Evolutionary conservation across 2,113 vertebrate species (phyloP).

Genomic region (Phalacrocorax carbo): DNA sequence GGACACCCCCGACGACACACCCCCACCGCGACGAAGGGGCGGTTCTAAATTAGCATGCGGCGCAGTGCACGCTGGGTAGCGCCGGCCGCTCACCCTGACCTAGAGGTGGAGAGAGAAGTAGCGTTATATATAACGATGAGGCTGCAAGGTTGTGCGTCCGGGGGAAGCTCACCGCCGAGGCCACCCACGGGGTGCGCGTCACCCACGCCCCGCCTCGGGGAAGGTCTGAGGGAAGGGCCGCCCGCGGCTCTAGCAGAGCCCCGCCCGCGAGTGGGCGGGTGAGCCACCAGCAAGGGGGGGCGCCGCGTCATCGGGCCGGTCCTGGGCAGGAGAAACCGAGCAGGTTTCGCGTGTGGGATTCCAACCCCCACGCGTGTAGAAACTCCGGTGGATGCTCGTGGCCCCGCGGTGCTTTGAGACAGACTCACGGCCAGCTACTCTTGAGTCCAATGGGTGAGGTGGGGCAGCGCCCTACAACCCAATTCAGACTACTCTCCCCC

Average conservation of each 20-base stretch:
- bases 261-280: background rate
- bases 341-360: accelerated
- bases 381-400: background rate
- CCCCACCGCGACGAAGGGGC: accelerated
- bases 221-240: slow-evolving; percentile 62
- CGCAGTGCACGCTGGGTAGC: background rate
- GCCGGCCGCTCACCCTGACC: accelerated
- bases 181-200: slow-evolving; percentile 25
- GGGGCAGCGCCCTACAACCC: background rate
- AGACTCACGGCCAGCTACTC: slow-evolving; percentile 49
- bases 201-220: slow-evolving; percentile 46
- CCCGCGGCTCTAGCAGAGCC: background rate
- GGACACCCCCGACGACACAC: background rate
- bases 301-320: background rate
- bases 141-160: background rate
- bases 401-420: slow-evolving; percentile 43
- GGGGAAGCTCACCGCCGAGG: slow-evolving; percentile 62
- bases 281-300: slow-evolving; percentile 61
- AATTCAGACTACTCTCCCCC: slow-evolving; percentile 65
- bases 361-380: accelerated
- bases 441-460: slow-evolving; percentile 64
- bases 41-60: accelerated
- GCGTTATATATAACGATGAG: accelerated
- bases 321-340: slow-evolving; percentile 37
- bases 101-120: accelerated